A percentile compares a stretch with the other conserved stretches of the same genome.
phyloP scores from a whole-genome alignment of 2,888 invertebrate genomes.

The Pegoplata infirma region DNA sequence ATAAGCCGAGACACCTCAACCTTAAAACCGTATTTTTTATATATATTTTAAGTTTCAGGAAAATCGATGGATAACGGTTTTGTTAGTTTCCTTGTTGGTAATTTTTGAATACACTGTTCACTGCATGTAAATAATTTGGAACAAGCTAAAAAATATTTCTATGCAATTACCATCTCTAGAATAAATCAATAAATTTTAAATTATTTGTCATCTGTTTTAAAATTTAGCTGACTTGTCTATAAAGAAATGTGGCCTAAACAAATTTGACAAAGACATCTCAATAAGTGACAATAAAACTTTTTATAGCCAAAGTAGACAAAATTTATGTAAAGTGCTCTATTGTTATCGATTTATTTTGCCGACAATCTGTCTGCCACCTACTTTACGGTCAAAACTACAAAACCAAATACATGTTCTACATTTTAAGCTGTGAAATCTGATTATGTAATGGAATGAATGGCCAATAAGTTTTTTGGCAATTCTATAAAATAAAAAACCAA shows the following conservation, averaged over 20 bases:
- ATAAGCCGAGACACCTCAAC: too few species aligned
- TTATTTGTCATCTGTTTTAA: too few species aligned
- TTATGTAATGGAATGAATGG: conserved; percentile 9
- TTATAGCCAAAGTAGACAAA: not conserved
- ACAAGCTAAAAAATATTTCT: too few species aligned
- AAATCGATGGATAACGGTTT: too few species aligned
- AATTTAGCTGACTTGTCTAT: too few species aligned
- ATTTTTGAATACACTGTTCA: too few species aligned
- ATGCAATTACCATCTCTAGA: too few species aligned
- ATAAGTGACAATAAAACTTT: not conserved
- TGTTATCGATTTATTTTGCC: conserved; percentile 40
- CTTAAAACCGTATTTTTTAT: too few species aligned
- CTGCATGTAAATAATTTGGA: too few species aligned
- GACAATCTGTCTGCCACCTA: conserved; percentile 53
- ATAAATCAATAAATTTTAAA: too few species aligned
- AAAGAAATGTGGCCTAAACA: not conserved
- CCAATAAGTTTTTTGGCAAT: conserved; percentile 6
- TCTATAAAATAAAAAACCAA: conserved; percentile 3
- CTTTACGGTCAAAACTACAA: conserved; percentile 15
- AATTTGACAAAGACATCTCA: not conserved
- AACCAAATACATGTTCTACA: not conserved
- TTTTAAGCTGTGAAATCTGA: not conserved
- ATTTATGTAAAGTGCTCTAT: conserved; percentile 1
- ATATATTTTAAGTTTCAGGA: too few species aligned
- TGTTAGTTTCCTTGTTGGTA: too few species aligned